Conservation (phyloP, 1,140 invertebrate species). For the Calycopis cecrops region DNA sequence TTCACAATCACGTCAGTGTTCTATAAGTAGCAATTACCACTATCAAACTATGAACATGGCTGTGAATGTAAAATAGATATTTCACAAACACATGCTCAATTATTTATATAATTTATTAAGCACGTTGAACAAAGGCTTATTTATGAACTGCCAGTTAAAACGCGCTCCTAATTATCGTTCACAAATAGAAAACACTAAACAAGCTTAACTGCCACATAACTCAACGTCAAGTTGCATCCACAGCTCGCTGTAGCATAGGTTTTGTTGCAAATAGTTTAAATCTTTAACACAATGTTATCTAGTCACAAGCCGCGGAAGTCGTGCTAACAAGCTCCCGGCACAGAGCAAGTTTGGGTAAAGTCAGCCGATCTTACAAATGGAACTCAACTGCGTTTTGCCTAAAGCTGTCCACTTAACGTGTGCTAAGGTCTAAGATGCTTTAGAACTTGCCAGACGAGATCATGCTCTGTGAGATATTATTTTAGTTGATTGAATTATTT, state of each 20-base stretch:
- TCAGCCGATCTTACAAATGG: slow-evolving; percentile 39
- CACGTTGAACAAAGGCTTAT: slow-evolving; percentile 8
- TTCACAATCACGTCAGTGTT: too few species aligned
- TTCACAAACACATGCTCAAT: too few species aligned
- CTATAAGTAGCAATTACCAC: too few species aligned
- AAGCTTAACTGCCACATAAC: slow-evolving; percentile 22
- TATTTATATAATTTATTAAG: slow-evolving; percentile 1
- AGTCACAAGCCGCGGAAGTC: slow-evolving; percentile 40
- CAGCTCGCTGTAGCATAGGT: slow-evolving; percentile 22
- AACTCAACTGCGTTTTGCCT: slow-evolving; percentile 22
- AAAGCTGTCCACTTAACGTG: slow-evolving; percentile 25
- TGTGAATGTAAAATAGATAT: too few species aligned
- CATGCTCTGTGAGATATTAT: slow-evolving; percentile 6
- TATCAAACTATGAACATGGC: too few species aligned
- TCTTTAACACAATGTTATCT: slow-evolving; percentile 53
- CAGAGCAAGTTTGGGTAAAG: slow-evolving; percentile 32
- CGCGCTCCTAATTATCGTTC: slow-evolving; percentile 17
- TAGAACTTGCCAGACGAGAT: neutral
- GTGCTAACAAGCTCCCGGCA: slow-evolving; percentile 48
- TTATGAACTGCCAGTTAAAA: slow-evolving; percentile 10
- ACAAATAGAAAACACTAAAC: slow-evolving; percentile 23
- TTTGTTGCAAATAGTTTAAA: slow-evolving; percentile 43
- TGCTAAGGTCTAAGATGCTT: neutral
- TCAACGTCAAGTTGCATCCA: slow-evolving; percentile 24
- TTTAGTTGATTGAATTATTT: neutral